These are phyloP conservation scores for Tenualosa ilisha DNA, from an alignment of 2,797 vertebrate species.

Conservation along the genomic window DNA sequence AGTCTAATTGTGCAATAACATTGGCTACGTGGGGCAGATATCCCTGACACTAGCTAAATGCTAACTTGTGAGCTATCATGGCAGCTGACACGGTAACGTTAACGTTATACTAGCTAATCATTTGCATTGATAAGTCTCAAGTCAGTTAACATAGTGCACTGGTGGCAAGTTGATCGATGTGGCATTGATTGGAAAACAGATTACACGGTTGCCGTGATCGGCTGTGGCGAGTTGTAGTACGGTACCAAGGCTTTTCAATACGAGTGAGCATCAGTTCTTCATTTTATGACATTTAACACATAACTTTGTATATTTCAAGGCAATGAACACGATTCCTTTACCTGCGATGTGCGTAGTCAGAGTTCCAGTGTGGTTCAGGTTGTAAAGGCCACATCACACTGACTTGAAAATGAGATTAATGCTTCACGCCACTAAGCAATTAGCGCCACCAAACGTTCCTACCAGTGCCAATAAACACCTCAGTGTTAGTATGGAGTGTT, in stretches of 20 bases:
- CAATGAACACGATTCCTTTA: not conserved
- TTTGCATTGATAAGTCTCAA: not conserved
- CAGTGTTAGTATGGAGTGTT: not conserved
- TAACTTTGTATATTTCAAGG: not conserved
- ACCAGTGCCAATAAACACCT: not conserved
- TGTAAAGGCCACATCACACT: not conserved
- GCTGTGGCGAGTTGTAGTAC: not conserved
- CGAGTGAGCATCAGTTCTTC: not conserved
- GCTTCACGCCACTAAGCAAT: not conserved
- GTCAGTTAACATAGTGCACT: not conserved
- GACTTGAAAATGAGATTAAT: not conserved
- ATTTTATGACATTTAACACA: too few relatives aligned
- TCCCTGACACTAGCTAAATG: not conserved
- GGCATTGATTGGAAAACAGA: not conserved
- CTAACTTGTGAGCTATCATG: not conserved
- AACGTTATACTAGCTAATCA: not conserved
- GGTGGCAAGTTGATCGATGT: not conserved
- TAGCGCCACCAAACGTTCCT: not conserved
- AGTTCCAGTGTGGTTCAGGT: not conserved
- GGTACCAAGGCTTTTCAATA: not conserved
- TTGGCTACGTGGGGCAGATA: not conserved
- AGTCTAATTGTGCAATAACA: conserved; percentile 55
- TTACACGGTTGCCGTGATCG: not conserved
- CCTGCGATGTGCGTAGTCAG: too few relatives aligned
- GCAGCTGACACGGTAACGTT: not conserved